These are phyloP conservation scores for Eilema sororculum DNA, from an alignment of 2,888 invertebrate genomes.

Conservation along the genomic window DNA sequence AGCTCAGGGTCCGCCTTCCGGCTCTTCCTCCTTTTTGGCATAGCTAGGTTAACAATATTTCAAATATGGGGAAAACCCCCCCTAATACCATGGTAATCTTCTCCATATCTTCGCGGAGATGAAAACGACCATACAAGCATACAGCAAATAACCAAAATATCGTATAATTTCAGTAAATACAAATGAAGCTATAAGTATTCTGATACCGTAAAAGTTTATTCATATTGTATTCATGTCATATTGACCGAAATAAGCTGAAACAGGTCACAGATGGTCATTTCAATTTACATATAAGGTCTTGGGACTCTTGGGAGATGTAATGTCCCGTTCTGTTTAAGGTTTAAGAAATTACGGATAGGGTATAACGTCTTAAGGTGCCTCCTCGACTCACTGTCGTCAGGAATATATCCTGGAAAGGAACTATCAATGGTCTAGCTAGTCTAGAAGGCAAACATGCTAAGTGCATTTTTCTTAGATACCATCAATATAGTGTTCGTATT, in stretches of 20 bases:
- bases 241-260: not conserved
- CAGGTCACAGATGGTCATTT: constrained; percentile 1
- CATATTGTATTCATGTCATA: not conserved
- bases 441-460: no score
- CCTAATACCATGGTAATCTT: not conserved
- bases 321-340: not conserved
- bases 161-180: not conserved
- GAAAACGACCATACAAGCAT: not conserved
- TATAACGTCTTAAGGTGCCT: not conserved
- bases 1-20: no score
- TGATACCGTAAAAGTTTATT: not conserved
- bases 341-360: not conserved
- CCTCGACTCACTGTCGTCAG: not conserved
- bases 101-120: not conserved
- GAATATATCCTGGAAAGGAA: not conserved
- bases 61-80: no score
- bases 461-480: no score
- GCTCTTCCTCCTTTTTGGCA: no score
- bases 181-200: not conserved
- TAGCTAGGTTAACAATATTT: no score
- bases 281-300: not conserved
- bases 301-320: not conserved
- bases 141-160: not conserved
- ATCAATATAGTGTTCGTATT: no score
- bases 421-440: no score